Evolutionary conservation across 2,797 vertebrate genomes (phyloP), one percentile per base, ranked within the genome.

Genomic region (Periparus ater): DNA sequence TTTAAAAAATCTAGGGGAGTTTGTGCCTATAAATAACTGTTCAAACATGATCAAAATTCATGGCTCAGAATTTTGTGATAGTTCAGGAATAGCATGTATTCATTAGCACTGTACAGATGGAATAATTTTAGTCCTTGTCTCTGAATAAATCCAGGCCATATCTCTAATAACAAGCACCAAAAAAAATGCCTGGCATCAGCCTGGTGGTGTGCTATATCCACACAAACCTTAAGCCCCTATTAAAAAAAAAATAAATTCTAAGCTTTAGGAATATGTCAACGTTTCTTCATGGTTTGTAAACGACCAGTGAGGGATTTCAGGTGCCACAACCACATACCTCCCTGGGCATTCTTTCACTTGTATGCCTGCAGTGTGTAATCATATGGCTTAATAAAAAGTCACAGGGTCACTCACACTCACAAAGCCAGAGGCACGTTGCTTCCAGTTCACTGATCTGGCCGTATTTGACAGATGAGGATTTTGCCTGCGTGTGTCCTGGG

Each of bases 231-330:
- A 90, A 95, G 22, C 38, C 34, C 4, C 22, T 91, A n/a, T 67
- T 12, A 36, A 71, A 45, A 80, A 44, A 17, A 36, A 22, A 9
- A 8, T 11, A 25, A 62, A 36, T 17, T 81, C 50, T 90, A 94
- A 95, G 88, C 57, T 88, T 83, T 75, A 76, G 42, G 96, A 92
- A 95, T 96, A 94, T 91, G 88, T 53, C 77, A 34, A 18, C 83
- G 93, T 93, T 89, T 95, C 85, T 91, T 93, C 84, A 73, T 54
- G 84, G 78, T 91, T 93, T 81, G 82, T 74, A 94, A 86, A 85
- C 0, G 10, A 47, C 47, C 36, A 70, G 73, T 63, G 79, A 58
- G 88, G 90, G 83, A 82, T 88, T 97, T 78, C 79, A 44, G 80
- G 78, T 95, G 67, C 67, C 88, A 58, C 55, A 95, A 68, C 66